Conservation (phyloP, 2,113 vertebrate genomes). For the Eolophus roseicapilla region DNA sequence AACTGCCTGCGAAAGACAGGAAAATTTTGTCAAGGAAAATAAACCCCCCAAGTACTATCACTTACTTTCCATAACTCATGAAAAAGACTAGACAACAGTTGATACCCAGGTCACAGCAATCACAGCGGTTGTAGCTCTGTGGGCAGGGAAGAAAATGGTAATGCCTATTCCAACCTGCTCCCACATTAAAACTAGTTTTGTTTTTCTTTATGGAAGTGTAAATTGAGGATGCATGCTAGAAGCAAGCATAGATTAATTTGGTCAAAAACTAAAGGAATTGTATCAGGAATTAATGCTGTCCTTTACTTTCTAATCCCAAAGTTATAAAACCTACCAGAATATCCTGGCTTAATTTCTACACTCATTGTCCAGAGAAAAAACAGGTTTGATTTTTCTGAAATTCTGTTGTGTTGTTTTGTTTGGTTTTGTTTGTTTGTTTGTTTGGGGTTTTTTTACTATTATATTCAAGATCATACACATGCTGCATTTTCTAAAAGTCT, state of each 20-base stretch:
- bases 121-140: background rate
- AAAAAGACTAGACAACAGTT: background rate
- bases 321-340: background rate
- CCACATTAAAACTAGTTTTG: background rate
- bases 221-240: background rate
- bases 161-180: background rate
- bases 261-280: background rate
- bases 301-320: background rate
- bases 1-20: background rate
- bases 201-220: background rate
- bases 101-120: background rate
- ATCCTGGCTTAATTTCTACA: background rate
- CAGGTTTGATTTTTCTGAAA: background rate
- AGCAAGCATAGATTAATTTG: background rate
- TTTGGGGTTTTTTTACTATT: background rate
- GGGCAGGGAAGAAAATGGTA: background rate
- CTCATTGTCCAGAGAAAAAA: background rate
- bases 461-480: background rate
- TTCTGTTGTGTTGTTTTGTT: background rate
- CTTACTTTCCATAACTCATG: background rate
- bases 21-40: background rate
- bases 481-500: background rate
- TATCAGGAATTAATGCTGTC: background rate
- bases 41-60: background rate
- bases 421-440: background rate